Evolutionary conservation across 2,797 vertebrate genomes (phyloP).

Genomic region (Pseudomugil tenellus): DNA sequence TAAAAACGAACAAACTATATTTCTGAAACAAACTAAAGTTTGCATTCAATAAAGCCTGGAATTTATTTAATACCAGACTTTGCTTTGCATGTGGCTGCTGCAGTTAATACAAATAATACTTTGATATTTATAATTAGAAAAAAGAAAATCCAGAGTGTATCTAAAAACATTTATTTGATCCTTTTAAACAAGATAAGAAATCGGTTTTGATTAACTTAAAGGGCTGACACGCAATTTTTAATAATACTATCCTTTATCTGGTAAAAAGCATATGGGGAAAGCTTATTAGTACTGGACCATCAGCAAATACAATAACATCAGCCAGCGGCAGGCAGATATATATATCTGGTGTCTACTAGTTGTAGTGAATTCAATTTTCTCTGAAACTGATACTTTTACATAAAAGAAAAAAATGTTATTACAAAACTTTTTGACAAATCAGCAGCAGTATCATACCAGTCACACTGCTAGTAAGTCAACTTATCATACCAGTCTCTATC

Average conservation of each 20-base stretch:
- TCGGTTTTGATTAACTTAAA: no score
- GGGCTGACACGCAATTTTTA: background rate
- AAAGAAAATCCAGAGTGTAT: no score
- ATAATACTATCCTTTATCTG: no score
- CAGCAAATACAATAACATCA: background rate
- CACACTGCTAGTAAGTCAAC: no score
- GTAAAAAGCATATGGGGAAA: background rate
- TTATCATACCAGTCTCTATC: slow-evolving; percentile 9
- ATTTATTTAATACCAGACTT: background rate
- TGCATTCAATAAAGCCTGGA: no score
- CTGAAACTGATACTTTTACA: background rate
- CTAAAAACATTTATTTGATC: background rate
- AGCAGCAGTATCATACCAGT: no score
- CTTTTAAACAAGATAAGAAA: background rate
- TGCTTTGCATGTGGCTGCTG: background rate
- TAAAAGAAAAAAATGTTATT: background rate
- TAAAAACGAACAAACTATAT: background rate
- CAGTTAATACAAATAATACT: background rate
- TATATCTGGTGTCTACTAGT: background rate
- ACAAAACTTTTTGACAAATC: no score
- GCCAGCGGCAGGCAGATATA: background rate
- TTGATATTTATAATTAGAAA: background rate
- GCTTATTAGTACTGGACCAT: background rate
- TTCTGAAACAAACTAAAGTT: background rate
- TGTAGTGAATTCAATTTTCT: background rate